Conservation (phyloP, 2,113 vertebrate genomes). For the Hyperopisus bebe region DNA sequence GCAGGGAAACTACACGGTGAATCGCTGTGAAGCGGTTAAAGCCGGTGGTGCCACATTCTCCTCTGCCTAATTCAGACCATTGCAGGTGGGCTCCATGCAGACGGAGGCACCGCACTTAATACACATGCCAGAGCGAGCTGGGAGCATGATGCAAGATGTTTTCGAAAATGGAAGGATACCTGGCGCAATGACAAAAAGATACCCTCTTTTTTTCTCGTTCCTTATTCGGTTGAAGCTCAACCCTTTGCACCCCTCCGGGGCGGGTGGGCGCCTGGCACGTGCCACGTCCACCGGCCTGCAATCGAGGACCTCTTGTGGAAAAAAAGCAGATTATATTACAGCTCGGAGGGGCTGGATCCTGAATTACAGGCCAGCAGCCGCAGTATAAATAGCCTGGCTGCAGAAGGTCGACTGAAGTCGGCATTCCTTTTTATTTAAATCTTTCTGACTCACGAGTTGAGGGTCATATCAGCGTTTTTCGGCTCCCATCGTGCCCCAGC, state of each 20-base stretch:
- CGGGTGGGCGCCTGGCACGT: not conserved
- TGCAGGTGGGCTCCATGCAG: no score
- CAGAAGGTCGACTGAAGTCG: not conserved
- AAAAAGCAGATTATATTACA: constrained; percentile 6
- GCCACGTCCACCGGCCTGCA: not conserved
- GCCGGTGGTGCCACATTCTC: not conserved
- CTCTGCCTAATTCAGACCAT: not conserved
- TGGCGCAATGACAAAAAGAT: not conserved
- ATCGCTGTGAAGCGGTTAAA: not conserved
- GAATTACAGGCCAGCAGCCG: not conserved
- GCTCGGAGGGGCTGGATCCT: not conserved
- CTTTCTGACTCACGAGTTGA: constrained; percentile 5
- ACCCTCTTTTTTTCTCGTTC: not conserved
- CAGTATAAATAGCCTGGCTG: constrained; percentile 7
- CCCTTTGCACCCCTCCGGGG: not conserved
- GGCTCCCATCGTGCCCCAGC: not conserved
- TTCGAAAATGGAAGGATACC: not conserved
- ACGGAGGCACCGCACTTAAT: not conserved
- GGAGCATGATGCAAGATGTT: constrained; percentile 1
- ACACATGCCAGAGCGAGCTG: not conserved
- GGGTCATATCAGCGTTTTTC: not conserved
- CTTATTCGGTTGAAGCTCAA: not conserved
- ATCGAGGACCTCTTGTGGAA: not conserved
- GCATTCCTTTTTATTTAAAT: constrained; percentile 5
- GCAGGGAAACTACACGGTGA: not conserved